These are phyloP conservation scores for Ceyx erithaca DNA, from an alignment of 2,797 vertebrate genomes.

Conservation along the genomic window DNA sequence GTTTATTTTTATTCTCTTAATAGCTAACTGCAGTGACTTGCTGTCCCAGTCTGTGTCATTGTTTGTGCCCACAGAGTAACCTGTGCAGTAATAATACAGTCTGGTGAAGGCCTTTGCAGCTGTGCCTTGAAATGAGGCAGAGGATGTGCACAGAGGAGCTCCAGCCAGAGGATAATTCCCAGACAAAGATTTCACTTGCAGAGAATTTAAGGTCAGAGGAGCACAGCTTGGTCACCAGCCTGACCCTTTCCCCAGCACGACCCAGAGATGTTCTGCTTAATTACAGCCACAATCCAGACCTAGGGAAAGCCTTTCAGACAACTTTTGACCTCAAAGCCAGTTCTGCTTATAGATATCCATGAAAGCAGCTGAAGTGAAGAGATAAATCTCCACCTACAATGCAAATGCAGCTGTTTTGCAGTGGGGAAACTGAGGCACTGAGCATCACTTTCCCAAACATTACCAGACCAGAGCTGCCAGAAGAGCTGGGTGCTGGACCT, in stretches of 20 bases:
- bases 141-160: background rate
- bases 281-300: background rate
- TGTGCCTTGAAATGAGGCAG: background rate
- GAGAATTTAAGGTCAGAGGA: background rate
- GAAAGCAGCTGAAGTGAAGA: background rate
- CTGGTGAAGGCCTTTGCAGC: background rate
- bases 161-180: background rate
- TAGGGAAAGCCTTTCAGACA: background rate
- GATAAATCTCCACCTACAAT: background rate
- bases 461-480: background rate
- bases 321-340: background rate
- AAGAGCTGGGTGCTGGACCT: background rate
- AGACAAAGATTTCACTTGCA: accelerated
- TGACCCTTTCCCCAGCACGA: background rate
- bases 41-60: background rate
- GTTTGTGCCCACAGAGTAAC: background rate
- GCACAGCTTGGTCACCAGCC: background rate
- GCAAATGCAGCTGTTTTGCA: background rate
- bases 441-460: background rate
- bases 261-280: background rate
- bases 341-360: background rate
- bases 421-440: background rate
- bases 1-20: slow-evolving; percentile 57
- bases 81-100: background rate
- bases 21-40: slow-evolving; percentile 15